Conservation (phyloP, 2,113 vertebrate genomes). For the Marmota monax region DNA sequence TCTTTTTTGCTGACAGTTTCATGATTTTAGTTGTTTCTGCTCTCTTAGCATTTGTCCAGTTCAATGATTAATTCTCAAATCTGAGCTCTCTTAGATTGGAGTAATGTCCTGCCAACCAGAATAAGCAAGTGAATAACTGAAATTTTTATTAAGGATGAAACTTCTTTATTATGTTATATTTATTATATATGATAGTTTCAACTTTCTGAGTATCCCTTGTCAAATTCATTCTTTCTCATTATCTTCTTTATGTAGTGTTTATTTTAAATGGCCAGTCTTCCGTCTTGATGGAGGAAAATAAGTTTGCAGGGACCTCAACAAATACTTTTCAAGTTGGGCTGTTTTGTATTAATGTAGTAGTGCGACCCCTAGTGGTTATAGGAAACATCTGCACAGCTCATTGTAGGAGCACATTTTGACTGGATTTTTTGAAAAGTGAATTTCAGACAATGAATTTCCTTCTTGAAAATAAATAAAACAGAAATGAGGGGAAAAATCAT, state of each 20-base stretch:
- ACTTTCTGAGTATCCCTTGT: slow-evolving; percentile 42
- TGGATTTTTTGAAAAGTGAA: slow-evolving; percentile 37
- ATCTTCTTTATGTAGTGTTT: slow-evolving; percentile 54
- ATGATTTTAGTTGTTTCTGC: slow-evolving; percentile 69
- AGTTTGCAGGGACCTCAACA: background rate
- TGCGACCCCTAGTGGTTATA: slow-evolving; percentile 80
- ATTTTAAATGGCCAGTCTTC: slow-evolving; percentile 56
- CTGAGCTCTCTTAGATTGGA: background rate
- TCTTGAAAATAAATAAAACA: slow-evolving; percentile 33
- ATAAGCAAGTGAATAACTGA: slow-evolving; percentile 73
- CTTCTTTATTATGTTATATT: slow-evolving; percentile 60
- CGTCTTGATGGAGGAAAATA: slow-evolving; percentile 47
- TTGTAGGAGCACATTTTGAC: background rate
- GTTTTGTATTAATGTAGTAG: slow-evolving; percentile 77
- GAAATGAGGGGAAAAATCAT: slow-evolving; percentile 33
- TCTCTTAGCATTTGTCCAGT: slow-evolving; percentile 52
- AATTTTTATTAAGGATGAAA: slow-evolving; percentile 72
- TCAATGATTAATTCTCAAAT: slow-evolving; percentile 60
- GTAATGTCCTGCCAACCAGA: slow-evolving; percentile 63
- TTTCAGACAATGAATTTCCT: background rate
- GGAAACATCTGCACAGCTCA: background rate
- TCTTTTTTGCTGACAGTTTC: slow-evolving; percentile 61
- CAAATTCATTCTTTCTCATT: slow-evolving; percentile 64
- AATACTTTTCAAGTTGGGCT: slow-evolving; percentile 23
- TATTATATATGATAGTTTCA: slow-evolving; percentile 66